phyloP scores from a whole-genome alignment of 2,888 invertebrate genomes.

The Polyploca ridens region DNA sequence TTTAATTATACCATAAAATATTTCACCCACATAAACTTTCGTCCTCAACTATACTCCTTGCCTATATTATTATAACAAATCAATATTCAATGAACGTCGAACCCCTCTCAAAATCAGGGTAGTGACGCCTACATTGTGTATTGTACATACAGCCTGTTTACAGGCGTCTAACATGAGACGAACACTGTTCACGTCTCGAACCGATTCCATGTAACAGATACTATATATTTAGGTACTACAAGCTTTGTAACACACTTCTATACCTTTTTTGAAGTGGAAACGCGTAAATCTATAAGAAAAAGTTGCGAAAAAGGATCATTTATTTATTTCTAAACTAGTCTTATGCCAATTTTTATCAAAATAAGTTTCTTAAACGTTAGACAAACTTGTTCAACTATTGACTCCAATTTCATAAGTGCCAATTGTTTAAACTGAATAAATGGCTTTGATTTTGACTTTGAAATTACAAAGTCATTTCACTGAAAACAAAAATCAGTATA shows the following conservation, averaged over 20 bases:
- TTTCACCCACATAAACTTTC: background rate
- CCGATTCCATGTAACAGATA: background rate
- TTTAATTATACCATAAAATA: background rate
- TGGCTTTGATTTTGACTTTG: too few species aligned
- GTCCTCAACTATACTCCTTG: background rate
- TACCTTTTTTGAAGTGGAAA: too few species aligned
- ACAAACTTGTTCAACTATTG: too few species aligned
- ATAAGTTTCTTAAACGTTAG: too few species aligned
- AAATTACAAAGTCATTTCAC: too few species aligned
- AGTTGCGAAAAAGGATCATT: too few species aligned
- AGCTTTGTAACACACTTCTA: background rate
- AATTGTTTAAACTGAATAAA: too few species aligned
- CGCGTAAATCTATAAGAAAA: too few species aligned
- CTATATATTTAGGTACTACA: background rate
- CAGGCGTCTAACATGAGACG: background rate
- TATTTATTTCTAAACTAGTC: too few species aligned
- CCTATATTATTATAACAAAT: conserved; percentile 28
- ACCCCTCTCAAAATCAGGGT: conserved; percentile 48
- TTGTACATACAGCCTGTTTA: background rate
- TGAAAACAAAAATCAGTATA: too few species aligned
- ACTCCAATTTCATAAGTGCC: too few species aligned
- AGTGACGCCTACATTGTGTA: conserved; percentile 7
- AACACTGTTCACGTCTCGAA: background rate
- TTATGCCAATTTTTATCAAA: too few species aligned
- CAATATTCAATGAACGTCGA: conserved; percentile 50